phyloP scores from a whole-genome alignment of 2,113 vertebrate genomes.

The Turnix velox region DNA sequence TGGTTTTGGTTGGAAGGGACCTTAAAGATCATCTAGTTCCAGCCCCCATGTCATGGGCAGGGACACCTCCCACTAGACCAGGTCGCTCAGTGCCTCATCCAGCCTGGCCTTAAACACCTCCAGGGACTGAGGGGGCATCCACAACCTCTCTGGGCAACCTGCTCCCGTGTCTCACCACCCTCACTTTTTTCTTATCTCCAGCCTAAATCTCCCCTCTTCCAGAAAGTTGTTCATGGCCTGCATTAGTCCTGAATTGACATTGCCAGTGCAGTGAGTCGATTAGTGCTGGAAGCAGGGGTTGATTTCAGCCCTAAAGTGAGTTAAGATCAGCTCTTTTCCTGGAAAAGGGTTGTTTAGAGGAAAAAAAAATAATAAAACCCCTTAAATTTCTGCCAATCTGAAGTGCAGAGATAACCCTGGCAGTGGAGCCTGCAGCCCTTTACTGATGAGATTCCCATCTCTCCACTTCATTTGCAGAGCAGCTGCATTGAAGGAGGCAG shows the following conservation, averaged over 20 bases:
- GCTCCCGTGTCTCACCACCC: too few relatives aligned
- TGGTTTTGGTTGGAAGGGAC: too few relatives aligned
- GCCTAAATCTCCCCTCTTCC: too few relatives aligned
- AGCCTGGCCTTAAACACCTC: too few relatives aligned
- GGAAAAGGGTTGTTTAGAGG: neutral
- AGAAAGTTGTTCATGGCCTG: neutral
- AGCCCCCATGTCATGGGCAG: too few relatives aligned
- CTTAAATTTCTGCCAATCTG: neutral
- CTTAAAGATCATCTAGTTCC: too few relatives aligned
- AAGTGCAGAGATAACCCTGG: neutral
- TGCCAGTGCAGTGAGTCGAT: neutral
- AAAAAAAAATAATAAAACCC: too few relatives aligned
- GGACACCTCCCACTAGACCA: too few relatives aligned
- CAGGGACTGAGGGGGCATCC: too few relatives aligned
- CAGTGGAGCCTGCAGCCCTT: neutral
- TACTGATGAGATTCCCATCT: neutral
- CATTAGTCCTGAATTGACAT: neutral
- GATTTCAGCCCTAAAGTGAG: neutral
- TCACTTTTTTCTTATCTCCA: too few relatives aligned
- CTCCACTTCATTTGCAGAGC: neutral
- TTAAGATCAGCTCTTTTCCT: neutral
- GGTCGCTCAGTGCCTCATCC: too few relatives aligned
- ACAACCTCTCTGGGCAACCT: too few relatives aligned
- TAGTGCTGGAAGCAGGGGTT: rapidly evolving
- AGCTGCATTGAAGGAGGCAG: neutral